phyloP scores from a whole-genome alignment of 2,113 vertebrate species.

The Eudyptes chrysolophus region DNA sequence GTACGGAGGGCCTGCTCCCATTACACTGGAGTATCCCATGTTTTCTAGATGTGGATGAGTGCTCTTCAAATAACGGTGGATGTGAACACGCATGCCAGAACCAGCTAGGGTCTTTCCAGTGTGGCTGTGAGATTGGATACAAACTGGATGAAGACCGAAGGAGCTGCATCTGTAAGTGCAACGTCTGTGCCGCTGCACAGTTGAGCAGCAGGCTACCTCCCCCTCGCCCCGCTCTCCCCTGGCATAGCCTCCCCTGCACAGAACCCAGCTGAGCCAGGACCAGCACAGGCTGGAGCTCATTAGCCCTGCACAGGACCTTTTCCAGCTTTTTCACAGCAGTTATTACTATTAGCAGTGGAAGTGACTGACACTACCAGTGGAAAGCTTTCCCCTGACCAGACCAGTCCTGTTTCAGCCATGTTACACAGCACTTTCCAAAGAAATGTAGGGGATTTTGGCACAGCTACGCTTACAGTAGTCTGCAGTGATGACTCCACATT shows the following conservation, averaged over 20 bases:
- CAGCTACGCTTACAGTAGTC: fast-evolving
- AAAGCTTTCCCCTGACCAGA: not conserved
- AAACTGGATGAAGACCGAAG: conserved; percentile 82
- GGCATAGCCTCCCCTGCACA: too few species aligned
- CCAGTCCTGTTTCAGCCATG: not conserved
- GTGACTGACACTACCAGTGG: fast-evolving
- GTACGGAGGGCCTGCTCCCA: fast-evolving
- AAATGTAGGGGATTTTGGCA: not conserved
- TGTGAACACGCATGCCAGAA: conserved; percentile 90
- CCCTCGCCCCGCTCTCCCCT: not conserved
- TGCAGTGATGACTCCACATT: fast-evolving
- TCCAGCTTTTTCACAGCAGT: not conserved
- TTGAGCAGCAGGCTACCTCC: fast-evolving
- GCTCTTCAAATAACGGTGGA: conserved; percentile 72
- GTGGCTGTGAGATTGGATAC: conserved; percentile 82
- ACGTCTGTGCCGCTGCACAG: fast-evolving
- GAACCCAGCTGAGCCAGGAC: fast-evolving
- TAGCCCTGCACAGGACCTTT: not conserved
- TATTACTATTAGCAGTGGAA: fast-evolving
- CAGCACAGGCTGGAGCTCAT: fast-evolving
- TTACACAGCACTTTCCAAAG: not conserved
- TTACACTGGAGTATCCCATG: fast-evolving
- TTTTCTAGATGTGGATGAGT: conserved; percentile 89
- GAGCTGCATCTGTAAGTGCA: conserved; percentile 85
- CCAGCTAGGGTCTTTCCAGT: conserved; percentile 87